phyloP scores from a whole-genome alignment of 2,797 vertebrate genomes.

The Mus minutoides region DNA sequence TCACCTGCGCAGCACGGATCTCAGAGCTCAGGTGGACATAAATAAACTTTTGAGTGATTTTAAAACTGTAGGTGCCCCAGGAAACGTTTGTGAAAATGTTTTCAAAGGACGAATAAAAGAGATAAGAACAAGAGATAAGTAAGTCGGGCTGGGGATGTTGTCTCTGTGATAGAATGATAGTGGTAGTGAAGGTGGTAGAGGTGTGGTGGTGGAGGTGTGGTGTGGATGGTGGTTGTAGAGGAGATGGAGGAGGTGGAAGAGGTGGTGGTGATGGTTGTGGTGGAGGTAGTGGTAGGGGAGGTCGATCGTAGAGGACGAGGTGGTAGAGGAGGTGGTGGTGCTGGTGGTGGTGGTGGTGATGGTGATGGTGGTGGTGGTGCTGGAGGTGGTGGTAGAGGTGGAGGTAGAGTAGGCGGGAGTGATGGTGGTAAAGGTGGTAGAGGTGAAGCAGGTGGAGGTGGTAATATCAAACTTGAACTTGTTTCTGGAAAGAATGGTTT shows the following conservation, averaged over 20 bases:
- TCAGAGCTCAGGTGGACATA: neutral
- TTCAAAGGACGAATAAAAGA: conserved; percentile 11
- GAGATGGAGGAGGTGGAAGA: neutral
- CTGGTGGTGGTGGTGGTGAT: rapidly evolving
- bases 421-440: neutral
- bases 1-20: neutral
- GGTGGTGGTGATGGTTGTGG: too few species aligned
- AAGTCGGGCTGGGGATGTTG: neutral
- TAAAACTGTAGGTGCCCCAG: neutral
- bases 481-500: conserved; percentile 27
- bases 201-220: neutral
- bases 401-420: neutral
- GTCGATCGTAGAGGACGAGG: rapidly evolving
- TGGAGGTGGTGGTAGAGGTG: rapidly evolving
- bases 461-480: neutral
- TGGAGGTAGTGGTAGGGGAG: neutral
- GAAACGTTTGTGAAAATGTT: neutral
- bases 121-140: neutral
- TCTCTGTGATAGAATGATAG: neutral
- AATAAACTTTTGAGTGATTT: neutral
- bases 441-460: neutral
- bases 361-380: neutral
- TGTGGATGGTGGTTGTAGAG: neutral
- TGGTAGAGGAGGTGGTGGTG: neutral
- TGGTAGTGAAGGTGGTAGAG: too few species aligned